These are phyloP conservation scores for Cassiopea xamachana DNA, from an alignment of 30 jellyfish, hydroid and myxozoan species.

Conservation along the genomic window DNA sequence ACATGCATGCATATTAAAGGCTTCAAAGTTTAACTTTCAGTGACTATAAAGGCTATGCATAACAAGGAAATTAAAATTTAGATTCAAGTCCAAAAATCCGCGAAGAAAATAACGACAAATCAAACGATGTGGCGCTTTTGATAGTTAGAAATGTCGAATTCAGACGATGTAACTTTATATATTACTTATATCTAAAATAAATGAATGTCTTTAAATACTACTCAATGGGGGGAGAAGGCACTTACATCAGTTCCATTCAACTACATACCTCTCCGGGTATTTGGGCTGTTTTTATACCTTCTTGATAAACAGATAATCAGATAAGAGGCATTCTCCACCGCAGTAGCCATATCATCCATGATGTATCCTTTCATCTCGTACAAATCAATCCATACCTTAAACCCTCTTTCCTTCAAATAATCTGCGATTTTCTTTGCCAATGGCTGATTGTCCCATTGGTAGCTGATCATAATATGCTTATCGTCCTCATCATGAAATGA, in stretches of 20 bases:
- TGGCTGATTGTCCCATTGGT: slow-evolving; percentile 74
- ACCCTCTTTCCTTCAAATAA: slow-evolving; percentile 64
- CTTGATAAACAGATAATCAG: slow-evolving; percentile 64
- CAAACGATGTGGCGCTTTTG: too few species aligned
- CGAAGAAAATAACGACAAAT: too few species aligned
- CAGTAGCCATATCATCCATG: slow-evolving; percentile 81
- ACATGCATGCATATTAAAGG: neutral
- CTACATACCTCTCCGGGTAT: slow-evolving; percentile 75
- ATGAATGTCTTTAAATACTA: too few species aligned
- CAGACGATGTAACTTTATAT: too few species aligned
- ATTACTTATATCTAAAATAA: too few species aligned
- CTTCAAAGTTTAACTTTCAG: too few species aligned
- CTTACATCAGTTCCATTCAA: neutral
- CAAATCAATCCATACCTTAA: slow-evolving; percentile 80
- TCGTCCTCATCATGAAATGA: neutral
- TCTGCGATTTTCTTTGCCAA: slow-evolving; percentile 45
- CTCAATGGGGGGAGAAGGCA: neutral
- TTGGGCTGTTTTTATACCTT: slow-evolving; percentile 76
- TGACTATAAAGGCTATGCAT: too few species aligned
- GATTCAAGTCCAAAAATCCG: too few species aligned
- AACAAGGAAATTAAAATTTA: too few species aligned
- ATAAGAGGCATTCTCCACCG: slow-evolving; percentile 74
- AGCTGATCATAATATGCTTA: slow-evolving; percentile 76
- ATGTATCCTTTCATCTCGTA: slow-evolving; percentile 79
- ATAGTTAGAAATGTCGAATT: too few species aligned